Evolutionary conservation across 2,113 vertebrate genomes (phyloP), one percentile per base, ranked within the genome.

Genomic region (Engraulis encrasicolus): DNA sequence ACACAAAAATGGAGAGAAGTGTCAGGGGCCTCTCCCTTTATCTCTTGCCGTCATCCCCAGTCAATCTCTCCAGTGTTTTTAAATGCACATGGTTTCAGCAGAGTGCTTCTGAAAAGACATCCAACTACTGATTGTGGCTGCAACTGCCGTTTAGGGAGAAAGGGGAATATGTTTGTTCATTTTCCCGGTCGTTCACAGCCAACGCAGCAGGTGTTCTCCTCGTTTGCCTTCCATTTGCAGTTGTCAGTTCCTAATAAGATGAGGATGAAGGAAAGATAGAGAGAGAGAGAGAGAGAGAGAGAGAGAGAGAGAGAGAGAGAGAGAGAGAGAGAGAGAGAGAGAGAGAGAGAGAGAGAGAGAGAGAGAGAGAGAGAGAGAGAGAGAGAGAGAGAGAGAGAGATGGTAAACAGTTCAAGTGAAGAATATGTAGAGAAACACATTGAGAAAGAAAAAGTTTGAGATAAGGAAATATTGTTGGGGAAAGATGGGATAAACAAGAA

Each of bases 171-270:
- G 80, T 81, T 50, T 83, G 81, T 83, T 83, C 49, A 50, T 83
- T 82, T 87, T 78, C 38, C 84, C 85, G 78, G 84, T 84, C 84
- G 54, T 88, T 82, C n/a, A 71, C 54, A 84, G 48, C 18, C 80
- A 54, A 38, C 37, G 14, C 82, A 37, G 58, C 78, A 82, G 81
- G 83, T 83, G 50, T 78, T 82, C 80, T 81, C 19, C 78, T 86
- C 74, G 84, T 85, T 86, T 78, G 52, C 79, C 23, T 82, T 79
- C 80, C 74, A 84, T 91, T 89, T 88, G 86, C 84, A 91, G 88
- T 82, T 86, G 80, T 86, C 85, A 84, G 71, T 86, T 88, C 52
- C 84, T 81, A 87, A 88, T 80, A 81, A 83, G 84, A 82, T 50
- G 74, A 78, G 74, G 78, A n/a, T n/a, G 79, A 78, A 50, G 18